Conservation (phyloP, 2,113 vertebrate species). For the Archocentrus centrarchus region DNA sequence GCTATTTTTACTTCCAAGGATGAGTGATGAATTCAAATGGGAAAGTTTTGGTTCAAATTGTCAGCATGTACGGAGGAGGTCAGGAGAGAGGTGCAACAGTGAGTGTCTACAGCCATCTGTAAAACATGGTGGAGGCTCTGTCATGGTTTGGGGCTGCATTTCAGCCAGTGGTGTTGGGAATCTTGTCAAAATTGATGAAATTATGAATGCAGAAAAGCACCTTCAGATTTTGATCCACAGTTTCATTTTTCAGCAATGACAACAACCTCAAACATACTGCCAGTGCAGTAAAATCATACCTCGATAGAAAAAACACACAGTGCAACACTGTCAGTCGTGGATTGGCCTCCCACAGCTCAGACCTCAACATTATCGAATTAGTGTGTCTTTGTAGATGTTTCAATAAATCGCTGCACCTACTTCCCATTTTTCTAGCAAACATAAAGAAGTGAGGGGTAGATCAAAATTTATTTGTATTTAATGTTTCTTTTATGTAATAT, state of each 20-base stretch:
- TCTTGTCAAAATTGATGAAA: not conserved
- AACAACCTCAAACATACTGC: too few species aligned
- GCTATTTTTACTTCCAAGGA: too few species aligned
- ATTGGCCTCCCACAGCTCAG: not conserved
- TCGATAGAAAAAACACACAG: not conserved
- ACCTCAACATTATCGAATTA: not conserved
- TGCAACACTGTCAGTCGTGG: not conserved
- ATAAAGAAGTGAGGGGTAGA: not conserved
- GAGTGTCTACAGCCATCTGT: too few species aligned
- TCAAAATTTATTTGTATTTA: not conserved
- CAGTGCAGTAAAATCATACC: not conserved
- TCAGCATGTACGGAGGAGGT: too few species aligned
- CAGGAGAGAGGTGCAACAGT: too few species aligned
- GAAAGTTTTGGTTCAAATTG: too few species aligned
- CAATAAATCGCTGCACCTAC: not conserved
- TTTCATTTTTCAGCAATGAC: not conserved
- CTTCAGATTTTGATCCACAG: not conserved
- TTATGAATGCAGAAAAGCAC: not conserved
- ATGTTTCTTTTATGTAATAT: not conserved
- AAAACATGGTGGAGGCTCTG: too few species aligned
- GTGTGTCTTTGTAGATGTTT: not conserved
- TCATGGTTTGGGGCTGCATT: not conserved
- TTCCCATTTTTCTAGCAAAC: not conserved
- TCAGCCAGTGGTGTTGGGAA: not conserved
- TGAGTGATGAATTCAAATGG: too few species aligned